Evolutionary conservation across 2,797 vertebrate species (phyloP), one percentile per base, ranked within the genome.

Genomic region (Peromyscus melanophrys): DNA sequence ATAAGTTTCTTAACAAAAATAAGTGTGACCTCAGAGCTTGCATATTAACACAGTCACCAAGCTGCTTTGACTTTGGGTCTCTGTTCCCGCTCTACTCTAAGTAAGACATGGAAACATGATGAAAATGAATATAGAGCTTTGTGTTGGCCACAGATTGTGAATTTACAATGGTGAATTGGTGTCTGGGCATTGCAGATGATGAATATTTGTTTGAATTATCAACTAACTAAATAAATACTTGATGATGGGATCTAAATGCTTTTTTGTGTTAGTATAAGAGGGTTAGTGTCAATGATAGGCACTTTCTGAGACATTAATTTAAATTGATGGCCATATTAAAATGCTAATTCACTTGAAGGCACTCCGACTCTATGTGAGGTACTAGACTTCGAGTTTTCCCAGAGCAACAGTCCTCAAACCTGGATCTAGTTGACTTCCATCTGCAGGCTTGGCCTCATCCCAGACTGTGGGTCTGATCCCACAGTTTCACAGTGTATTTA

Each of bases 201-300:
- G 71, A 83, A 76, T 85, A 87, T 83, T 84, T 94, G n/a, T 90
- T 87, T 92, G 76, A 88, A 71, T 88, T 76, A 80, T 59, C 77
- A 93, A n/a, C 43, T 71, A 46, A 83, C 78, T 83, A 89, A 95
- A 88, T 17, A 90, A 82, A 77, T 76, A 82, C 63, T 63, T 57
- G 52, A 77, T 73, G 76, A 59, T 88, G n/a, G 13, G 8, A 12
- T 67, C 43, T 75, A 90, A 92, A 29, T 82, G 13, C 27, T 40
- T 85, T 29, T 31, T 92, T 77, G 75, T 75, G 13, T 69, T 80
- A 61, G n/a, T 82, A 37, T 43, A 90, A 90, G 16, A 67, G 40
- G 4, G 37, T 78, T 49, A 77, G 23, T 63, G 29, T 82, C 52
- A 94, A 59, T 40, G 67, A 76, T n/a, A 90, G 57, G 84, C 31